A percentile compares a stretch with the other conserved stretches of the same genome.
Evolutionary conservation across 1,140 invertebrate genomes (phyloP).

Genomic region (Danaus melanippus): DNA sequence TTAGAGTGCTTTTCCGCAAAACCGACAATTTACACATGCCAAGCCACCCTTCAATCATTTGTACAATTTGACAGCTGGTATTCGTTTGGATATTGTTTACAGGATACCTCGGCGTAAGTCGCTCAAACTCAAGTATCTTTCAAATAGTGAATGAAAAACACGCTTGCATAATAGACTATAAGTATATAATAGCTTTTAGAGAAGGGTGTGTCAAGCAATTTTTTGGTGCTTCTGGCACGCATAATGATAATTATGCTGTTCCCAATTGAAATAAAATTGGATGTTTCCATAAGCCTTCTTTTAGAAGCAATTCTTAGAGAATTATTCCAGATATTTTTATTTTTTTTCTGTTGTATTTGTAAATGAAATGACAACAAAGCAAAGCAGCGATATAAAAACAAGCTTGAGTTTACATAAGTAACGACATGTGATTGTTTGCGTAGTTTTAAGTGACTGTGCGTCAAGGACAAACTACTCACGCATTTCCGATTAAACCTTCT

Average conservation of each 20-base stretch:
- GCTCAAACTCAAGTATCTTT: conserved; percentile 18
- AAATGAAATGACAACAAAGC: neutral
- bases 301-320: no score
- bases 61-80: conserved; percentile 53
- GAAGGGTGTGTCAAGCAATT: neutral
- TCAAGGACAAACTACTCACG: conserved; percentile 32
- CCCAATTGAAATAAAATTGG: no score
- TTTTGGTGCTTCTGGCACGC: neutral
- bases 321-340: no score
- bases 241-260: neutral
- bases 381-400: neutral
- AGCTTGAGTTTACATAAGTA: conserved; percentile 1
- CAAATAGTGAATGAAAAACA: conserved; percentile 7
- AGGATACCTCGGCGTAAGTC: conserved; percentile 38
- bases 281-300: no score
- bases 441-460: conserved; percentile 21
- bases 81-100: conserved; percentile 58
- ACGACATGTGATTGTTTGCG: conserved; percentile 19
- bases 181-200: neutral
- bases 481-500: conserved; percentile 60
- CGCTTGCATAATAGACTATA: no score
- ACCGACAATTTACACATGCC: conserved; percentile 29
- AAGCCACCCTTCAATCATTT: conserved; percentile 36
- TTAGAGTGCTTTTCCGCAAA: conserved; percentile 21
- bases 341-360: neutral